Conservation (phyloP, 1,140 invertebrate species). For the Cardiocondyla obscurior region DNA sequence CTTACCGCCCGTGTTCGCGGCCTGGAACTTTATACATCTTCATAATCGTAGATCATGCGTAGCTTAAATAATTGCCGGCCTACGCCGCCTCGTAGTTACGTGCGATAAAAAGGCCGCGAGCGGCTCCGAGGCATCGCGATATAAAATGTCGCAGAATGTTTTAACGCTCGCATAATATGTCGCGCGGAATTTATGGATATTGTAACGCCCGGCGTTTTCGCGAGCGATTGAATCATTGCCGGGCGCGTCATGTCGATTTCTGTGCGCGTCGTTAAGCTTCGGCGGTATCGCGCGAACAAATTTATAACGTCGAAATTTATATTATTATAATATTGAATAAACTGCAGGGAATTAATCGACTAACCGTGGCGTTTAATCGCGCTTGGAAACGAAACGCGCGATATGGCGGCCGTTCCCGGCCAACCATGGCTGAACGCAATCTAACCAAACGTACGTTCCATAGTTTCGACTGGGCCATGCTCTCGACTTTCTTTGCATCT, state of each 20-base stretch:
- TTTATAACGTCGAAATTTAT: too few relatives aligned
- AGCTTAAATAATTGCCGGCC: conserved; percentile 26
- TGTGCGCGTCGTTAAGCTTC: too few relatives aligned
- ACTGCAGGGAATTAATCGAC: neutral
- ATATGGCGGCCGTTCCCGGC: conserved; percentile 56
- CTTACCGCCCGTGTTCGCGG: neutral
- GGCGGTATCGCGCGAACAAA: too few relatives aligned
- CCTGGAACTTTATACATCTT: conserved; percentile 11
- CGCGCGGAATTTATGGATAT: neutral
- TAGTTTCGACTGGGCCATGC: conserved; percentile 22
- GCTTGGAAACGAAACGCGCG: conserved; percentile 6
- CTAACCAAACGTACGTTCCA: conserved; percentile 30
- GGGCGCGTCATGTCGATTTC: too few relatives aligned
- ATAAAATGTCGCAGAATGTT: conserved; percentile 15
- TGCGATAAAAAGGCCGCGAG: neutral
- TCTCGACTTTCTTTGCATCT: conserved; percentile 28
- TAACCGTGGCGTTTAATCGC: neutral
- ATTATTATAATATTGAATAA: too few relatives aligned
- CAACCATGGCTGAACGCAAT: conserved; percentile 62
- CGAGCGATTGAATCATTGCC: neutral
- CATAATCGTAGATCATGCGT: conserved; percentile 28
- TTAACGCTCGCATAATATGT: neutral
- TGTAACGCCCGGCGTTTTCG: neutral
- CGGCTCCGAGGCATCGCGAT: neutral
- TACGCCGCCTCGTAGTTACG: neutral